Evolutionary conservation across 2,797 vertebrate species (phyloP), one percentile per base, ranked within the genome.

Genomic region (Steatocranus sp.): DNA sequence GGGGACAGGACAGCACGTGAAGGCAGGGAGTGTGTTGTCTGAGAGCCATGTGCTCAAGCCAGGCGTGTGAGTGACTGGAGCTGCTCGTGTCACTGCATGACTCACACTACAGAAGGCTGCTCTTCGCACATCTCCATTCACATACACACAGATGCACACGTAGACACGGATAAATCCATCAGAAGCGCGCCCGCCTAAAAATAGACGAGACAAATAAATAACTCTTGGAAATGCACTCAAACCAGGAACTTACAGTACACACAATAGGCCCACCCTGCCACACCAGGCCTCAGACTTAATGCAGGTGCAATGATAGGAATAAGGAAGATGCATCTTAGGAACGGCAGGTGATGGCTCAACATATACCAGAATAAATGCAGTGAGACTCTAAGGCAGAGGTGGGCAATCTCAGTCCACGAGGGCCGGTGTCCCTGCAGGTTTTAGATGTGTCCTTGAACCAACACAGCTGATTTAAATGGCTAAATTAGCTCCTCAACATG

Each of bases 21-120:
- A 93, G 85, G 82, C 91, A 84, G 90, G 84, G 90, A 94, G 93
- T 92, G 93, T 94, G 95, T 91, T 88, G 91, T 93, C 94, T 87
- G 79, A 53, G 79, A 82, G 92, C 95, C 95, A 96, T 95, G 94
- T 95, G 93, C 92, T 82, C 7, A 17, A 51, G 89, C 89, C 79
- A 87, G 89, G 91, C 83, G 51, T 93, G 94, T 92, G 81, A 82
- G 84, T 68, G 85, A 87, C 86, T 90, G 88, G 32, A 75, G 85
- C 50, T 17, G 81, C 34, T 43, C 73, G 78, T 87, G 86, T 93
- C 93, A 92, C 70, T 10, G 76, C 10, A 51, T 95, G 94, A 95
- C 80, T 95, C 95, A 95, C 84, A 15, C 76, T 23, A 70, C 84
- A 88, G 86, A 75, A 93, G 87, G 88, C 36, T 20, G 63, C 25